Conservation (phyloP, 2,797 vertebrate species). For the Ispidina lecontei region DNA sequence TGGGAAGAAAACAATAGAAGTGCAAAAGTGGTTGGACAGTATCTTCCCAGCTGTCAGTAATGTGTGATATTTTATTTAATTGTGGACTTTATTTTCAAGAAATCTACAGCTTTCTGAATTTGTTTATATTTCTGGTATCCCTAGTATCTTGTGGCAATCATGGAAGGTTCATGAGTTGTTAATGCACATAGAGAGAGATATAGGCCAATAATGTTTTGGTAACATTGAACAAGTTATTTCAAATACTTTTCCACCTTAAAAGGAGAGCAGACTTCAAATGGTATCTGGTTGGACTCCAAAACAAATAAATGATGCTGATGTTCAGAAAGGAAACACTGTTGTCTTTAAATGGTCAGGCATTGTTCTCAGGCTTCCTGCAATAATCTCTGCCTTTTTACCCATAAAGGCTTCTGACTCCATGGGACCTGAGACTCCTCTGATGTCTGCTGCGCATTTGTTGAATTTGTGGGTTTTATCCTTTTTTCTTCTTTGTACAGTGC, state of each 20-base stretch:
- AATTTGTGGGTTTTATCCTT: background rate
- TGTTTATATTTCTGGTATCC: background rate
- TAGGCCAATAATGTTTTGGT: background rate
- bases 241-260: conserved; percentile 58
- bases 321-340: conserved; percentile 56
- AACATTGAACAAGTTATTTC: background rate
- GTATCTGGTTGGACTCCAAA: conserved; percentile 46
- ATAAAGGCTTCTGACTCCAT: background rate
- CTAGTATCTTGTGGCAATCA: background rate
- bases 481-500: background rate
- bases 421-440: background rate
- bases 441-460: background rate
- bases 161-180: background rate
- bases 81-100: background rate
- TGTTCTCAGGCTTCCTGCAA: conserved; percentile 67
- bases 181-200: background rate
- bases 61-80: background rate
- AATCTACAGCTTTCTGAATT: background rate
- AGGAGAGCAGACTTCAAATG: background rate
- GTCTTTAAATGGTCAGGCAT: conserved; percentile 67
- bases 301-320: conserved; percentile 52
- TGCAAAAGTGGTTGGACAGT: background rate
- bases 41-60: background rate
- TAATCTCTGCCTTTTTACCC: conserved; percentile 45
- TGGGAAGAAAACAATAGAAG: background rate